Evolutionary conservation across 23 tunicate genomes (phyloP).

Genomic region (Trididemnum miniatum): DNA sequence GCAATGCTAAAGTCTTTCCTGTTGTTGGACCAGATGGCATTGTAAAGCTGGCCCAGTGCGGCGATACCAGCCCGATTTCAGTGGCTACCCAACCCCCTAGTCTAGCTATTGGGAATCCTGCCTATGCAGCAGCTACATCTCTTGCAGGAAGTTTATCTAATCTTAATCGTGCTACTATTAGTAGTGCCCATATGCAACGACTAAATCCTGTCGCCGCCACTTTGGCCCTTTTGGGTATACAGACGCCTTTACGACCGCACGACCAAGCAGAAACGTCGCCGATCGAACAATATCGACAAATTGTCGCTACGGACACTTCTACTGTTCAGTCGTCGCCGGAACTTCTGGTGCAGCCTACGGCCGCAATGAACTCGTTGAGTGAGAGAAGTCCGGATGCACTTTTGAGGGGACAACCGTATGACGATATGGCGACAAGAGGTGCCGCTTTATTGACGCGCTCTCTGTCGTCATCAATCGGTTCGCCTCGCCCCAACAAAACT

Average conservation of each 20-base stretch:
- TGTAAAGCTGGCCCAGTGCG: slow-evolving; percentile 13
- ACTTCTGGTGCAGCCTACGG: neutral
- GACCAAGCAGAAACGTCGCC: slow-evolving; percentile 23
- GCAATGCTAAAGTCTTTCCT: neutral
- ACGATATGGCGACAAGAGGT: slow-evolving; percentile 6
- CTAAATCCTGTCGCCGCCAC: slow-evolving; percentile 42
- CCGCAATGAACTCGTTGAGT: neutral
- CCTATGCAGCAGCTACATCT: neutral
- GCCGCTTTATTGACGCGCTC: slow-evolving; percentile 4
- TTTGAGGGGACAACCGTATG: neutral
- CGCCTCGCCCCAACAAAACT: slow-evolving; percentile 15
- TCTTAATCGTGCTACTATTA: neutral
- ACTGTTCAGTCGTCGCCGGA: neutral
- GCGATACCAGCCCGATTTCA: neutral
- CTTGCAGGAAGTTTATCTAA: too few species aligned
- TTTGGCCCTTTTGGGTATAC: slow-evolving; percentile 37
- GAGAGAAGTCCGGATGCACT: neutral
- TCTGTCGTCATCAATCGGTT: neutral
- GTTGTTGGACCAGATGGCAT: slow-evolving; percentile 23
- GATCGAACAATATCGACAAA: neutral
- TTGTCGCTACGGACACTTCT: neutral
- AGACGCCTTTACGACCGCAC: slow-evolving; percentile 15
- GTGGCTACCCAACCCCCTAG: neutral
- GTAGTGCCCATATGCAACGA: slow-evolving; percentile 1
- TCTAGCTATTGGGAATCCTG: neutral